Base-by-base conservation (phyloP, 2,888 invertebrate genomes). In the Limnephilus lunatus region DNA sequence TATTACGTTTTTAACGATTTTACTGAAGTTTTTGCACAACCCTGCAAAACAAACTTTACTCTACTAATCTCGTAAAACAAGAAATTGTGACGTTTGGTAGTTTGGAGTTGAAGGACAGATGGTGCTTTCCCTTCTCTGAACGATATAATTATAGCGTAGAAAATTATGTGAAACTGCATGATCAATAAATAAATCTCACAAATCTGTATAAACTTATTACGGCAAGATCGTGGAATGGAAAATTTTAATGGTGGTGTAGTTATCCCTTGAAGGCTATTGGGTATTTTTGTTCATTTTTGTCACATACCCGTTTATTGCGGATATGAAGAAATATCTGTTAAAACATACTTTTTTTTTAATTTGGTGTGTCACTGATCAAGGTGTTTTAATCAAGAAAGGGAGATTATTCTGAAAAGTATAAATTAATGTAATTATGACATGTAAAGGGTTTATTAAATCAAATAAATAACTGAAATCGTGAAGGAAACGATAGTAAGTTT, bases 71-170 rank as follows among this genome's bases (percentile, higher is more conserved):
- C 11, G 44, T n/a, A 44, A 86, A 3, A 3, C 44, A 44, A 68
- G 68, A 86, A 86, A 86, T 68, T 68, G 11, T 44, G 39, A 86
- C 48, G 44, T 86, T 86, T 86, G 30, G n/a, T 25, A 86, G 86
- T 86, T 86, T 44, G 2, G 35, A 35, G 35, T 86, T 44, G 86
- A 86, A 86, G 86, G 86, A 86, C 86, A 86, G 86, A 86, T 86
- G 86, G 86, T 86, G 86, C 86, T 86, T 86, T 86, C 86, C 35
- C 48, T 86, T 86, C 44, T 48, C 30, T 44, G 44, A 30, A n/a
- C 25, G 86, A 48, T 1, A 25, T 3, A 48, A 86, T n/a, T 44
- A 86, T 44, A 86, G 14, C 32, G 15, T 11, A 39, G 32, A 0
- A 19, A 68, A 7, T 25, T n/a, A n/a, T 68, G 7, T n/a, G 68